Base-by-base conservation (phyloP, 2,797 vertebrate genomes). In the Rhinatrema bivittatum region DNA sequence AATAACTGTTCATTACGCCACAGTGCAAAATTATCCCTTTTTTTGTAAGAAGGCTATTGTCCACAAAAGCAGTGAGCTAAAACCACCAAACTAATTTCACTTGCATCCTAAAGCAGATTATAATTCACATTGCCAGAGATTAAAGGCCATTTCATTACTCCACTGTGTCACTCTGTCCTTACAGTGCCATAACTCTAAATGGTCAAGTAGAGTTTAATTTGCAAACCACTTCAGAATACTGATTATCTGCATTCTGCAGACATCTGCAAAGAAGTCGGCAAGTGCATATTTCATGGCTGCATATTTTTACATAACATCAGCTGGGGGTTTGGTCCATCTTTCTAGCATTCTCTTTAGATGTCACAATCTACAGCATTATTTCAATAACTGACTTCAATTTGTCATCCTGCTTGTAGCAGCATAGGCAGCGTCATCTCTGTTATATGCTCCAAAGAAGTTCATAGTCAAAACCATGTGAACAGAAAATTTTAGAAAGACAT, bases 131-230 rank as follows among this genome's bases (percentile, higher is more conserved):
- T 32, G 32, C 7, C 41, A 48, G 34, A 59, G 33, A 63, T 55
- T 46, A 67, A 73, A 75, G 36, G 40, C 10, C 8, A 60, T 39
- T 53, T 62, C 38, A 60, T 57, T 46, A 53, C 37, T 58, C 42
- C 27, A 46, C 37, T 31, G 29, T 15, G 20, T 35, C 22, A 44
- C 31, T 55, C 44, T 33, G 14, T 59, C 46, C 40, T 57, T 54
- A 35, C 25, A 50, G 4, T 21, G 27, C 44, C 56, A 26, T 49
- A 67, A 62, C 68, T 74, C 59, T 60, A 50, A 60, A 52, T 42
- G 51, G 55, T 62, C 65, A 72, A 62, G 59, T 33, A 68, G 52
- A 54, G 64, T 67, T 70, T 53, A 71, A 76, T 74, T 72, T 75
- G 47, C 37, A 66, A 25, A 54, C 42, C 29, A 50, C 42, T 47